These are phyloP conservation scores for Aspiorhynchus laticeps DNA, from an alignment of 2,113 vertebrate genomes.

Conservation along the genomic window DNA sequence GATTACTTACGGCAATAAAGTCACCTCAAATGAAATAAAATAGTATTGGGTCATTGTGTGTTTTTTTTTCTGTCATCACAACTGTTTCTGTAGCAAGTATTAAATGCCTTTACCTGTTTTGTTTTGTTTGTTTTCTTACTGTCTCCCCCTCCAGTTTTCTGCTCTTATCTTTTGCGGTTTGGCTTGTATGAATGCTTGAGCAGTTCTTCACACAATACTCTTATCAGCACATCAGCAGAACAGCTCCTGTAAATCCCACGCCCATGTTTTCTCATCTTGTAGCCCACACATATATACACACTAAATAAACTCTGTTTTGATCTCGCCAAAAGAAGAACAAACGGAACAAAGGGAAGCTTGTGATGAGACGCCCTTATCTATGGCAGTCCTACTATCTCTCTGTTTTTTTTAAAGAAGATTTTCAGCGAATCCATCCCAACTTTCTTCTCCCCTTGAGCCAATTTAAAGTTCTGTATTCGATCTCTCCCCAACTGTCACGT, in stretches of 20 bases:
- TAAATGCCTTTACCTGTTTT: neutral
- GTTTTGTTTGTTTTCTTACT: neutral
- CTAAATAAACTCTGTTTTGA: constrained; percentile 22
- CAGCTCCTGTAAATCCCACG: constrained; percentile 21
- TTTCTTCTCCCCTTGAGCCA: constrained; percentile 21
- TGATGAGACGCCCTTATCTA: constrained; percentile 19
- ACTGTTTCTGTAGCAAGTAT: neutral
- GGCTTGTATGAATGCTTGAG: constrained; percentile 29
- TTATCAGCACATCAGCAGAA: constrained; percentile 36
- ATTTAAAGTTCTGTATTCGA: constrained; percentile 51
- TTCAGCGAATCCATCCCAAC: neutral
- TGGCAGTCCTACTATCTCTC: neutral
- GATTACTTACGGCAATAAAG: too few species aligned
- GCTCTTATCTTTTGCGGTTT: neutral
- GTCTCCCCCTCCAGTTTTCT: constrained; percentile 2
- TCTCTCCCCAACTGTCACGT: constrained; percentile 41
- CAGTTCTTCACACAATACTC: constrained; percentile 23
- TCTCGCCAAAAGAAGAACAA: constrained; percentile 29
- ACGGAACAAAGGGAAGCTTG: neutral
- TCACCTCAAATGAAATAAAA: neutral
- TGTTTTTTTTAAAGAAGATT: neutral
- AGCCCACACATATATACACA: constrained; percentile 8
- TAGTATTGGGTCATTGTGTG: neutral
- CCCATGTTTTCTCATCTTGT: neutral
- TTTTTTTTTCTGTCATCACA: neutral